phyloP scores from a whole-genome alignment of 2,888 invertebrate genomes.

The Dynastes grantii region DNA sequence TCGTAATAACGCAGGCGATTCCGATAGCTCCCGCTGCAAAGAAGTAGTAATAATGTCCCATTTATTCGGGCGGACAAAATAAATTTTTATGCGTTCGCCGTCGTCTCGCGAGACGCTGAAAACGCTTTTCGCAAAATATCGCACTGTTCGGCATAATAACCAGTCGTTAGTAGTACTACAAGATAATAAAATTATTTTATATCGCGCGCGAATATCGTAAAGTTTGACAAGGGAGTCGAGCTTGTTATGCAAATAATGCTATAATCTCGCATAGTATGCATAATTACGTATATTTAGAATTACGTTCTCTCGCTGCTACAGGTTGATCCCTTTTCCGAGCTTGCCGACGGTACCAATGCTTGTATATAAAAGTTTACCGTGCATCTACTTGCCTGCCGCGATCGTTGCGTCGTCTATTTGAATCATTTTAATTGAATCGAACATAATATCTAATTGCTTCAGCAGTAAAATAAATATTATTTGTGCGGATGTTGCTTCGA shows the following conservation, averaged over 20 bases:
- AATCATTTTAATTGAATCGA: slow-evolving; percentile 44
- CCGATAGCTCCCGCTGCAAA: slow-evolving; percentile 10
- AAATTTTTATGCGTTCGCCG: slow-evolving; percentile 32
- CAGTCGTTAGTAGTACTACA: slow-evolving; percentile 46
- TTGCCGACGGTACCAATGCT: background rate
- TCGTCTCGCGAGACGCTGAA: slow-evolving; percentile 7
- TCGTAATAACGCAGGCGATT: slow-evolving; percentile 20
- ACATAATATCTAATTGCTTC: slow-evolving; percentile 43
- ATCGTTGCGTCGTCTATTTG: slow-evolving; percentile 20
- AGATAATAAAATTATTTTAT: slow-evolving; percentile 47
- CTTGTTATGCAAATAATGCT: slow-evolving; percentile 49
- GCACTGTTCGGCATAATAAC: slow-evolving; percentile 38
- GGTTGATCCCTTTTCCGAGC: background rate
- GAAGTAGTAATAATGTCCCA: slow-evolving; percentile 14
- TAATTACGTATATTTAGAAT: slow-evolving; percentile 48
- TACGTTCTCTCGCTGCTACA: slow-evolving; percentile 25
- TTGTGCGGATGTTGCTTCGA: slow-evolving; percentile 4
- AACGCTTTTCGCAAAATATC: slow-evolving; percentile 32
- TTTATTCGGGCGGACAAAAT: slow-evolving; percentile 33
- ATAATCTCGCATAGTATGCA: slow-evolving; percentile 46
- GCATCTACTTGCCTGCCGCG: background rate
- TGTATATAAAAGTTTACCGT: background rate
- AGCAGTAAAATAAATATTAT: slow-evolving; percentile 36
- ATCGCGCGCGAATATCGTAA: slow-evolving; percentile 42
- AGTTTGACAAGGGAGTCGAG: slow-evolving; percentile 45